These are phyloP conservation scores for Lasiommata megera DNA, from an alignment of 2,888 invertebrate species.

Conservation along the genomic window DNA sequence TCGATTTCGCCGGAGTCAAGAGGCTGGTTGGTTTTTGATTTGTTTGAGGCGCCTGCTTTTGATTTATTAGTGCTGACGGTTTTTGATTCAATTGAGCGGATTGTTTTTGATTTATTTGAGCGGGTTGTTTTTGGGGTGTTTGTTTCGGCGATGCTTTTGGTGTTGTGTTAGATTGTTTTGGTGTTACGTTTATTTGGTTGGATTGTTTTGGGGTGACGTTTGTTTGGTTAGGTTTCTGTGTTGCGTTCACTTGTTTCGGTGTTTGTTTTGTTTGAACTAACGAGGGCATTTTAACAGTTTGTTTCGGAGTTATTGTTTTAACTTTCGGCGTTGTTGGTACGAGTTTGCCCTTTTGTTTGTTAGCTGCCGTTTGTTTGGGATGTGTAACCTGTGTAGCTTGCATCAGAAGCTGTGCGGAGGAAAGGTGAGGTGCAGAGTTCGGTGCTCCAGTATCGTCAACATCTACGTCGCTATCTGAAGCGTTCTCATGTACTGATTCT, in stretches of 20 bases:
- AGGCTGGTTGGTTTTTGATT: slow-evolving; percentile 24
- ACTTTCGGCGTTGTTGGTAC: slow-evolving; percentile 44
- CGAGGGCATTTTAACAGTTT: slow-evolving; percentile 36
- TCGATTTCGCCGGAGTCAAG: slow-evolving; percentile 30
- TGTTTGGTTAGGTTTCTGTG: slow-evolving; percentile 22
- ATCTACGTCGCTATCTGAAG: slow-evolving; percentile 72
- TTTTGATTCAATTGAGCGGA: not conserved
- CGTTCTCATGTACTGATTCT: slow-evolving; percentile 58
- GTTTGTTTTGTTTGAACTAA: slow-evolving; percentile 39
- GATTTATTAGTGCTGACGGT: slow-evolving; percentile 12
- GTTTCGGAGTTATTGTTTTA: slow-evolving; percentile 36
- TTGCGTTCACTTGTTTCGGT: slow-evolving; percentile 24
- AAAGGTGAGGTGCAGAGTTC: slow-evolving; percentile 47
- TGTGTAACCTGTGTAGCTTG: slow-evolving; percentile 53
- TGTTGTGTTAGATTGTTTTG: slow-evolving; percentile 23
- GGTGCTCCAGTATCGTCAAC: slow-evolving; percentile 58
- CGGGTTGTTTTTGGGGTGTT: slow-evolving; percentile 10
- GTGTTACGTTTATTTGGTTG: slow-evolving; percentile 14
- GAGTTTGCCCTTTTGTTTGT: slow-evolving; percentile 49
- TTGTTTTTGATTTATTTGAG: not conserved
- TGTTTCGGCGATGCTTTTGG: slow-evolving; percentile 32
- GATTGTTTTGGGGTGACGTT: slow-evolving; percentile 33
- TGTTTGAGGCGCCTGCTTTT: slow-evolving; percentile 19
- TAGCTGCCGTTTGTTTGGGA: slow-evolving; percentile 36
- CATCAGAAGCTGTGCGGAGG: slow-evolving; percentile 68